phyloP scores from a whole-genome alignment of 2,113 vertebrate genomes.

The Malaclemys terrapin region DNA sequence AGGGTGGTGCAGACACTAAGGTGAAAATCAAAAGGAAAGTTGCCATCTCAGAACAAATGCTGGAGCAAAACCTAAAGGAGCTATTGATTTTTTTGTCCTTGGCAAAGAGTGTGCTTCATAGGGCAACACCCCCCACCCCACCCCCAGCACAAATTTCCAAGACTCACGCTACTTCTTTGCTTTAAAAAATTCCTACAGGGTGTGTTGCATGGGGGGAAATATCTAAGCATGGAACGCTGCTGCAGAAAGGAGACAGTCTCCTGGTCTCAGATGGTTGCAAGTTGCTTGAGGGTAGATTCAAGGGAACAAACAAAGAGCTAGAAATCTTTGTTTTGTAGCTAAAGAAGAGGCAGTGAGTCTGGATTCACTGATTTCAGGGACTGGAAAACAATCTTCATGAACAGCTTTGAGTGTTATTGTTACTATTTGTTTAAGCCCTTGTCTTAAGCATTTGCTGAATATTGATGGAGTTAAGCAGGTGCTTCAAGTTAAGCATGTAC shows the following conservation, averaged over 20 bases:
- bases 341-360: background rate
- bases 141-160: background rate
- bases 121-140: background rate
- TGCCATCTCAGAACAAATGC: background rate
- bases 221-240: background rate
- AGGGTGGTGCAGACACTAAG: background rate
- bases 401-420: background rate
- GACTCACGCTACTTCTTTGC: conserved; percentile 5
- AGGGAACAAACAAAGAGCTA: background rate
- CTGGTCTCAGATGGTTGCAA: rapidly evolving
- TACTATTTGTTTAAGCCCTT: background rate
- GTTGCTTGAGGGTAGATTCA: background rate
- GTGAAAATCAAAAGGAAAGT: background rate
- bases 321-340: background rate
- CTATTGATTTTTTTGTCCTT: background rate
- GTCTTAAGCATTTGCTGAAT: background rate
- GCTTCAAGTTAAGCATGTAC: background rate
- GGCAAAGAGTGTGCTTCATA: background rate
- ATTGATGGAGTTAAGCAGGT: rapidly evolving
- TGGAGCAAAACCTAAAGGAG: background rate
- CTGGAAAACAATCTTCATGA: background rate
- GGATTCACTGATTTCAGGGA: background rate
- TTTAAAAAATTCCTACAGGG: background rate
- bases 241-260: background rate
- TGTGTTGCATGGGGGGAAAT: background rate